Conservation (phyloP, 2,888 invertebrate species). For the Hyppa rectilinea region DNA sequence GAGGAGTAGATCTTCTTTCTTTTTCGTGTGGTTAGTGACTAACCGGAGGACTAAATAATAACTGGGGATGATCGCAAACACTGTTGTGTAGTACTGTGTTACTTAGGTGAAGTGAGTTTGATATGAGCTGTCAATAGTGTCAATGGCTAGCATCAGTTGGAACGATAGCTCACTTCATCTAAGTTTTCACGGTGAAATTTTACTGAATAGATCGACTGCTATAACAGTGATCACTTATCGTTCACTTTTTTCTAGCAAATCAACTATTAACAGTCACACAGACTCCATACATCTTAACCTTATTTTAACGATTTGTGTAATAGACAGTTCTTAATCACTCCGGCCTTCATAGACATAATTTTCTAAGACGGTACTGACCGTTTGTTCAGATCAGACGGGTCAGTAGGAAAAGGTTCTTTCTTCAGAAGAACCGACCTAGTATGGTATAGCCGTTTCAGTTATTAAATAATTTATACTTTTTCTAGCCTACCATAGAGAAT, state of each 20-base stretch:
- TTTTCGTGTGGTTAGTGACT: too few species aligned
- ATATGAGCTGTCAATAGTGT: too few species aligned
- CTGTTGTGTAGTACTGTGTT: too few species aligned
- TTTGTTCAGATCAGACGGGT: neutral
- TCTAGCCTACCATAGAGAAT: too few species aligned
- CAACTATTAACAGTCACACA: neutral
- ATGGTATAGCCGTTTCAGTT: neutral
- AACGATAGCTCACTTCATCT: too few species aligned
- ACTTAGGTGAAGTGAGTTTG: too few species aligned
- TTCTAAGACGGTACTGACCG: too few species aligned
- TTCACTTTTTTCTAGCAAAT: neutral
- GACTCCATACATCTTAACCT: neutral
- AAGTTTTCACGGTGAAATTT: too few species aligned
- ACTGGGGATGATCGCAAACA: too few species aligned
- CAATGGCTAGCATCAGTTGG: too few species aligned
- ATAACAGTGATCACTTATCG: too few species aligned
- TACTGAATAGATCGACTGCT: neutral
- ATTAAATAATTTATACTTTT: neutral
- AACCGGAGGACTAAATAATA: slow-evolving; percentile 9
- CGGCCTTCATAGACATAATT: neutral
- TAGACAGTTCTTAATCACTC: neutral
- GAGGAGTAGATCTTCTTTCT: neutral
- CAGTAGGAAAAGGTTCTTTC: neutral
- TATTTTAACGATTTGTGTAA: neutral
- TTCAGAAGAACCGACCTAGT: neutral